Evolutionary conservation across 2,113 vertebrate species (phyloP), one percentile per base, ranked within the genome.

Genomic region (Origma solitaria): DNA sequence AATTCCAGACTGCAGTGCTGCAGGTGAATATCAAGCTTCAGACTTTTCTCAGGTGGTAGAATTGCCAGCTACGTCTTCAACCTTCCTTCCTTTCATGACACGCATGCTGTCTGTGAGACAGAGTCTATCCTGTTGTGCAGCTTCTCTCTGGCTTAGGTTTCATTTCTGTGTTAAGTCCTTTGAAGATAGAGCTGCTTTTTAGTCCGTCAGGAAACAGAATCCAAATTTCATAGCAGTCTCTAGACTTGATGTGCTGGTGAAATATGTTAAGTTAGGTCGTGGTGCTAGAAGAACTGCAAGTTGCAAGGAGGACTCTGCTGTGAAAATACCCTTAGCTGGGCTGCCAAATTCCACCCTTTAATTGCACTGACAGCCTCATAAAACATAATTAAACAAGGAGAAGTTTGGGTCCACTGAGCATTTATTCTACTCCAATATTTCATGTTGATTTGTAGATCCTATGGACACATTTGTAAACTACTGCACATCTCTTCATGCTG

Each of bases 61-160:
- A 42, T 38, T 88, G 6, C 21, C 45, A 80, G 11, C 25, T 69
- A 28, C 10, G 58, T 13, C 30, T 80, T 58, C 45, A 37, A 2
- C 44, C 33, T 64, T 69, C 33, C 27, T 22, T 60, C 37, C 23
- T 61, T 86, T 53, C 30, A 15, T 31, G n/a, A 30, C 7, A 42
- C 28, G 49, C 1, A 0, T 0, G 0, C 4, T 19, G 1, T 19
- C 23, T 47, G 15, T 35, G 40, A 42, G 61, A 60, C 17, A 76
- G 31, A 62, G 20, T 3, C 9, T 18, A 68, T 12, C 37, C 18
- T 71, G 11, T 35, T 37, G 22, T n/a, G 38, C 31, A 70, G 23
- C 13, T 70, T 68, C 54, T 33, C 22, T 72, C 11, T 66, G 28
- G 11, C 12, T 58, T 37, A 27, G 11, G 22, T 50, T 62, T 76